A percentile compares a stretch with the other conserved stretches of the same genome.
phyloP scores from a whole-genome alignment of 2,113 vertebrate genomes.

The Pseudonaja textilis region DNA sequence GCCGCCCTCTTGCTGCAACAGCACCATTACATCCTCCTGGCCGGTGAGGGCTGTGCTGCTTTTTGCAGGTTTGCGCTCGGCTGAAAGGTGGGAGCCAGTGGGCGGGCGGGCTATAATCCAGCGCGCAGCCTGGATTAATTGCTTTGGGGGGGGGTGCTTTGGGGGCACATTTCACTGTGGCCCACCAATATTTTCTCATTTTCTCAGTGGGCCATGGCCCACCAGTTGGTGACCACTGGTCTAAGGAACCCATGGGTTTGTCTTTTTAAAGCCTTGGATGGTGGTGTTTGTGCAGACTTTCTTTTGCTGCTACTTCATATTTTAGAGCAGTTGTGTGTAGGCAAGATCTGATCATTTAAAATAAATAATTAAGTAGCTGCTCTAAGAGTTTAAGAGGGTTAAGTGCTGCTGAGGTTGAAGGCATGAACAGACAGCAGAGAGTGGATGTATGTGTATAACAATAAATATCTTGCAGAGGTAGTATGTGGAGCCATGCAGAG shows the following conservation, averaged over 20 bases:
- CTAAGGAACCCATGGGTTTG: background rate
- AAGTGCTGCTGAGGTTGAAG: background rate
- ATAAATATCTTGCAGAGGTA: background rate
- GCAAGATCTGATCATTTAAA: background rate
- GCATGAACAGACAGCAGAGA: background rate
- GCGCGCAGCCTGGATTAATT: too few relatives aligned
- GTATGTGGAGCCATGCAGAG: background rate
- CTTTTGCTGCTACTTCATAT: background rate
- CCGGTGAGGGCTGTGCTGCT: too few relatives aligned
- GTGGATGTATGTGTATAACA: background rate
- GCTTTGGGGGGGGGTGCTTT: too few relatives aligned
- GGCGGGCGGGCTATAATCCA: too few relatives aligned
- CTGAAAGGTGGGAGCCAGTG: too few relatives aligned
- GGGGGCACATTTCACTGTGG: too few relatives aligned
- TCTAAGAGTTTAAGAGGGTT: background rate
- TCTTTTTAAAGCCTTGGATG: background rate
- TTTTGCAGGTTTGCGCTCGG: too few relatives aligned
- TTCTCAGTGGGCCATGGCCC: too few relatives aligned
- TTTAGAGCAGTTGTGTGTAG: background rate
- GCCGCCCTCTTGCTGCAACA: too few relatives aligned
- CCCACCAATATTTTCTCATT: too few relatives aligned
- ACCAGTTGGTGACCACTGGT: too few relatives aligned
- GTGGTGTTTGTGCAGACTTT: background rate
- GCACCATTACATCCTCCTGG: too few relatives aligned
- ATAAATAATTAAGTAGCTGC: background rate